Conservation (phyloP, 2,888 invertebrate genomes). For the Drosophila imparisetae region DNA sequence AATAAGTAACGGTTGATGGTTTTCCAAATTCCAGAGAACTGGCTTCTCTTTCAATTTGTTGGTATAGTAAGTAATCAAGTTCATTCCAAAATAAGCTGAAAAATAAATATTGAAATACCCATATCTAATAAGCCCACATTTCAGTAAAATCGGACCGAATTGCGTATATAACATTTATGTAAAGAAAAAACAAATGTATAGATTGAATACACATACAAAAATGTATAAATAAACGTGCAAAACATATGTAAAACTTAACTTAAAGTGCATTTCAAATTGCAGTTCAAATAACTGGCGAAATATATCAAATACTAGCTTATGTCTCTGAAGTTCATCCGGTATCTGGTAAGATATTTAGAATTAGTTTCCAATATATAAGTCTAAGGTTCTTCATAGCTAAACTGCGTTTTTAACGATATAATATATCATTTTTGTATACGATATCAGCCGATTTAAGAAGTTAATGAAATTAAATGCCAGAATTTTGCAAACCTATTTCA, state of each 20-base stretch:
- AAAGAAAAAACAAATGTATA: slow-evolving; percentile 38
- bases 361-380: not conserved
- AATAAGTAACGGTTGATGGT: not conserved
- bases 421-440: not conserved
- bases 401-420: not conserved
- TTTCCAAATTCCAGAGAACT: not conserved
- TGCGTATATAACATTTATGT: slow-evolving; percentile 36
- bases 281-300: slow-evolving; percentile 9
- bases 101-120: not conserved
- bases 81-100: not conserved
- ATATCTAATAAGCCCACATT: not conserved
- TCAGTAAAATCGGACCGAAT: not conserved
- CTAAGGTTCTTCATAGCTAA: not conserved
- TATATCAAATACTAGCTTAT: not conserved
- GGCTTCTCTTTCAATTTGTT: not conserved
- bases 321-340: not conserved
- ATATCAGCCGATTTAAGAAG: not conserved
- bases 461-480: not conserved
- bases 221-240: slow-evolving; percentile 61
- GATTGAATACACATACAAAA: slow-evolving; percentile 20
- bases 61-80: not conserved
- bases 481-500: not conserved
- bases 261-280: slow-evolving; percentile 30
- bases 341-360: not conserved
- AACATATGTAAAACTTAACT: slow-evolving; percentile 31